These are phyloP conservation scores for Hydropsyche tenuis DNA, from an alignment of 1,140 invertebrate genomes.

Conservation along the genomic window DNA sequence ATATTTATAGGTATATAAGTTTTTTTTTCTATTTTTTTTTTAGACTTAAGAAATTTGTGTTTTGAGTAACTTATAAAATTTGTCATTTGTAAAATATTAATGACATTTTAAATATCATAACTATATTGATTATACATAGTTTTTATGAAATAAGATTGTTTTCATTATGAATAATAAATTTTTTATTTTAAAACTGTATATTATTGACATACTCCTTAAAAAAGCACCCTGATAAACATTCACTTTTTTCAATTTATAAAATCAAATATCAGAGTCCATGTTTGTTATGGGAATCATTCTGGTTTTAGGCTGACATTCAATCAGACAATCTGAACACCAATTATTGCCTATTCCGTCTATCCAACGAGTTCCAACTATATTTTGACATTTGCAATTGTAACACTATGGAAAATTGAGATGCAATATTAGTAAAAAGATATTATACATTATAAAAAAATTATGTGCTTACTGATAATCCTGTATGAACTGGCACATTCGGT, in stretches of 20 bases:
- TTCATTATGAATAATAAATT: not conserved
- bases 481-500: constrained; percentile 35
- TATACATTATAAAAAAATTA: not conserved
- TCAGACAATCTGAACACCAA: constrained; percentile 48
- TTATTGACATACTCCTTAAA: not conserved
- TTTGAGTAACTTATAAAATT: too few relatives aligned
- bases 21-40: too few relatives aligned
- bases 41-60: too few relatives aligned
- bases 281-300: constrained; percentile 43
- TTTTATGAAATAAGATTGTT: too few relatives aligned
- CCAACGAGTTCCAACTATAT: constrained; percentile 47
- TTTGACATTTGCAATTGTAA: constrained; percentile 40
- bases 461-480: constrained; percentile 40
- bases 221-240: not conserved
- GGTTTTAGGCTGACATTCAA: constrained; percentile 44
- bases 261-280: not conserved
- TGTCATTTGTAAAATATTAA: too few relatives aligned
- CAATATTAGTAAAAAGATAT: too few relatives aligned
- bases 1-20: too few relatives aligned
- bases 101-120: too few relatives aligned
- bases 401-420: constrained; percentile 43
- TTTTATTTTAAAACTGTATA: not conserved
- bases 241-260: not conserved
- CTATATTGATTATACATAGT: too few relatives aligned
- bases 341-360: constrained; percentile 42